Evolutionary conservation across 2,113 vertebrate genomes (phyloP), one percentile per base, ranked within the genome.

Genomic region (Reinhardtius hippoglossoides): DNA sequence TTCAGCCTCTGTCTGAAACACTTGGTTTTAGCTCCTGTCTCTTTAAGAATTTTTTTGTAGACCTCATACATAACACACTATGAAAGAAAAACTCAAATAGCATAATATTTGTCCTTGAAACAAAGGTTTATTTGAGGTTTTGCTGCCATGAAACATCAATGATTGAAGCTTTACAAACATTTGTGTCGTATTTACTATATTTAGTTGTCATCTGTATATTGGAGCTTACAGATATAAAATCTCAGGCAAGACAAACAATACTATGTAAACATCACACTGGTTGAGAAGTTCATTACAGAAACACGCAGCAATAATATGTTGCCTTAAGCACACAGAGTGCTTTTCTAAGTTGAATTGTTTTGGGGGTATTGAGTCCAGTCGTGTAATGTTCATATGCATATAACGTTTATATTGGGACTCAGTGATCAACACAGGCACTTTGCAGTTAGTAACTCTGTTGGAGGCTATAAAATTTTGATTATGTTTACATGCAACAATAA

Each of bases 401-500:
- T 14, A 27, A 74, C 44, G 9, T 50, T 71, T 66, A 35, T 24
- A 74, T 61, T 78, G 67, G 31, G n/a, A 54, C 24, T 56, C 65
- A 23, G 64, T 46, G 67, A 76, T 70, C 52, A 65, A 59, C 64
- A 58, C 31, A 35, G 23, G 37, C 42, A 14, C 63, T 26, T 31
- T 46, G 57, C 62, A 16, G 21, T 68, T 57, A 67, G 23, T 21
- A 50, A 58, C 66, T 61, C 56, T 42, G 61, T 27, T 37, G 50
- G 31, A 44, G 50, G 48, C 62, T 67, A 24, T 79, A 52, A 57
- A 35, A 42, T 31, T 31, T 26, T 83, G 64, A 76, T 84, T 57
- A 59, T 64, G 72, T 69, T 76, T 62, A 80, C 54, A 60, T 63
- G n/a, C 42, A 68, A 63, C 61, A 40, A 65, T 61, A 60, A 46